phyloP scores from a whole-genome alignment of 2,113 vertebrate genomes.

The Columba janthina region DNA sequence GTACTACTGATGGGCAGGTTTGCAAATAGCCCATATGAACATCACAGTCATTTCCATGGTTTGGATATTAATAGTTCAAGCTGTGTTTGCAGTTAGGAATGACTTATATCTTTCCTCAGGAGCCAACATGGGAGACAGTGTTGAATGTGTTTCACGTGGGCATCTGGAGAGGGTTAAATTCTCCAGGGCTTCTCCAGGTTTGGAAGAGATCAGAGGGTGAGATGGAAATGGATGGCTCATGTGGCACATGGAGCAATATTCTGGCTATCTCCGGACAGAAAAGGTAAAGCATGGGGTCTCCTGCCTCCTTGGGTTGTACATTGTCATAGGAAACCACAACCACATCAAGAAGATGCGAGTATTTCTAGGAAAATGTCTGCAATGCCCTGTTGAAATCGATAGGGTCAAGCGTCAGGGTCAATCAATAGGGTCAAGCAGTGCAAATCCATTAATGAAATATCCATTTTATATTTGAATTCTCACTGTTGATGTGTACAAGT shows the following conservation, averaged over 20 bases:
- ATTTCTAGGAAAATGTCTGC: not conserved
- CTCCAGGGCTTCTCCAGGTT: not conserved
- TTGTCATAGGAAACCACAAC: not conserved
- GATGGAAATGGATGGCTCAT: not conserved
- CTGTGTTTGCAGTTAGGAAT: not conserved
- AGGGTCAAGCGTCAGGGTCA: too few species aligned
- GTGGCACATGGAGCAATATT: not conserved
- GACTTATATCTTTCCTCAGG: not conserved
- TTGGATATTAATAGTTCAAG: not conserved
- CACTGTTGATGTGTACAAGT: not conserved
- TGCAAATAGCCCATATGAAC: not conserved
- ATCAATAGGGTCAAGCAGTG: not conserved
- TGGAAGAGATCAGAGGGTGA: not conserved
- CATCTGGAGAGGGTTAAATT: slow-evolving; percentile 10
- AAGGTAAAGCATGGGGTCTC: not conserved
- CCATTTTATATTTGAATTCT: not conserved
- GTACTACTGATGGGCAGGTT: not conserved
- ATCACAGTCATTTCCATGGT: not conserved
- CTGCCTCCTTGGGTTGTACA: not conserved
- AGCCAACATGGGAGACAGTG: not conserved
- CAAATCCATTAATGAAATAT: not conserved
- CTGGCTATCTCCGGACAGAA: not conserved
- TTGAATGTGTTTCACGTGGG: accelerated
- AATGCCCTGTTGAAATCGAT: not conserved
- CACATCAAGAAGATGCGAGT: too few species aligned